These are phyloP conservation scores for Delia radicum DNA, from an alignment of 1,140 invertebrate genomes.

Conservation along the genomic window DNA sequence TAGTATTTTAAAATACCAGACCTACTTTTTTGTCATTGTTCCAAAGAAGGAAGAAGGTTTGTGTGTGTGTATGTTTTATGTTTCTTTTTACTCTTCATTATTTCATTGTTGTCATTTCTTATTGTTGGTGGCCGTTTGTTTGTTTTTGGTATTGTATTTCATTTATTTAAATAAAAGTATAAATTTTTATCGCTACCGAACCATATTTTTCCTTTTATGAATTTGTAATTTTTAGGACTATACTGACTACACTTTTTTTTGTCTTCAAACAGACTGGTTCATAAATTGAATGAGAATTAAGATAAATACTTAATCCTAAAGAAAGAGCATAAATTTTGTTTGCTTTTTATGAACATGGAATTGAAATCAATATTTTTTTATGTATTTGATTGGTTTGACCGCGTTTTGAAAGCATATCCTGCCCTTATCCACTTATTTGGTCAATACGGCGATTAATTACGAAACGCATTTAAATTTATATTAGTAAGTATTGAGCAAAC, in stretches of 20 bases:
- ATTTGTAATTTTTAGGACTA: conserved; percentile 17
- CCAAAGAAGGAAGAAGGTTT: background rate
- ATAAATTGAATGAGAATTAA: too few species aligned
- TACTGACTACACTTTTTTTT: background rate
- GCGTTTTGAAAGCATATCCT: too few species aligned
- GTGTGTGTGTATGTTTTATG: background rate
- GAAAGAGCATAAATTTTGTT: too few species aligned
- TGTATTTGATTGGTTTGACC: too few species aligned
- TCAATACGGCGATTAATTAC: too few species aligned
- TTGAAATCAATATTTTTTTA: too few species aligned
- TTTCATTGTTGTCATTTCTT: conserved; percentile 44
- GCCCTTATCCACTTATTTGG: too few species aligned
- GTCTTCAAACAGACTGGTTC: background rate
- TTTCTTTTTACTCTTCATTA: conserved; percentile 28
- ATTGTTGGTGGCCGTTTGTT: conserved; percentile 30
- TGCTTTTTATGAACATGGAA: too few species aligned
- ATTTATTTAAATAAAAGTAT: background rate
- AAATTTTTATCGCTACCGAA: background rate
- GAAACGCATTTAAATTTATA: too few species aligned
- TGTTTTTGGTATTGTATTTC: background rate
- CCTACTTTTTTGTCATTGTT: conserved; percentile 3
- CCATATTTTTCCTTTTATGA: conserved; percentile 10
- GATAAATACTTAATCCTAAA: too few species aligned
- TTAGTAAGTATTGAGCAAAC: too few species aligned
- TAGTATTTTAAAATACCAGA: conserved; percentile 46